Conservation (phyloP, 2,888 invertebrate genomes). For the Archips crataeganus region DNA sequence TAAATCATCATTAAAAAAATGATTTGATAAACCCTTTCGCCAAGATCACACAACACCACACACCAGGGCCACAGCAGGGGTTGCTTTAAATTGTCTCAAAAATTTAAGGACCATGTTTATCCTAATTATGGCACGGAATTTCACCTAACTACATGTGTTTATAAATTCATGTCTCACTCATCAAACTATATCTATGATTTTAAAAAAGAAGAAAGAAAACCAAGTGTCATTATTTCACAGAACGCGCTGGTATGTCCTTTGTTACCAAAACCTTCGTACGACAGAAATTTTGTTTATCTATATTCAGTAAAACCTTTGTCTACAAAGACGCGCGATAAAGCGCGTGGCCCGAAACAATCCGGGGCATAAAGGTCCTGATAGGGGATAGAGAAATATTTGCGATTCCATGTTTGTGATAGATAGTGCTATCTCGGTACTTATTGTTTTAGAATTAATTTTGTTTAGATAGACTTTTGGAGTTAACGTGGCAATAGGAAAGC, state of each 20-base stretch:
- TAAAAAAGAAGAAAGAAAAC: not conserved
- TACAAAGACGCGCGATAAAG: slow-evolving; percentile 71
- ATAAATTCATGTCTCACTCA: too few species aligned
- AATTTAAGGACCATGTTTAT: too few species aligned
- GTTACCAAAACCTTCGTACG: slow-evolving; percentile 58
- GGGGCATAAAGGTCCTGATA: slow-evolving; percentile 52
- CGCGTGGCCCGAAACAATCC: slow-evolving; percentile 52
- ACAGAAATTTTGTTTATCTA: slow-evolving; percentile 71
- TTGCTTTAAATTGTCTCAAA: too few species aligned
- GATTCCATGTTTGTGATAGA: slow-evolving; percentile 54
- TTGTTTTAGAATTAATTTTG: slow-evolving; percentile 44
- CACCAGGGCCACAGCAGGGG: too few species aligned
- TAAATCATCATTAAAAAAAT: too few species aligned
- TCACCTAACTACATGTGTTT: too few species aligned
- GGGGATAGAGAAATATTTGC: slow-evolving; percentile 55
- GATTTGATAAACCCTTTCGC: too few species aligned
- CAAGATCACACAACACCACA: too few species aligned
- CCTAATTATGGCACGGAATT: too few species aligned
- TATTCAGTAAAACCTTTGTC: slow-evolving; percentile 68
- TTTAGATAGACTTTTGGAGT: too few species aligned
- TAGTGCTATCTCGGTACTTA: slow-evolving; percentile 52
- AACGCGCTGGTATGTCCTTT: slow-evolving; percentile 52
- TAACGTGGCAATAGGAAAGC: too few species aligned
- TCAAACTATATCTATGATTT: not conserved
- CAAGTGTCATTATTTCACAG: not conserved